Conservation (phyloP, 53 echinoderm and acorn worm genomes). For the Actinopyga echinites region DNA sequence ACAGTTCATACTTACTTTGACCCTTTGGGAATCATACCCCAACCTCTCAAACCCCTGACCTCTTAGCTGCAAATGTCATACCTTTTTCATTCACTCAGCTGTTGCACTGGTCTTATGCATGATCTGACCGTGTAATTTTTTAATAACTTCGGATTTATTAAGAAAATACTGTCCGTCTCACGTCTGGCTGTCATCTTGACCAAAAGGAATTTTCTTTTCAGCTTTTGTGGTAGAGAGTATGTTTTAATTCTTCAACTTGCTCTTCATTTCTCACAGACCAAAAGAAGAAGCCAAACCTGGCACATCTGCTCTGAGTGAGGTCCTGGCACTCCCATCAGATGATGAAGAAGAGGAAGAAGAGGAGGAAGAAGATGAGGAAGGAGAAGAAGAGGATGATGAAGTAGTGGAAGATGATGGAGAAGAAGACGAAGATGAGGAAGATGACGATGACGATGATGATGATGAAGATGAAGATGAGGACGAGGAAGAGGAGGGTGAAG, state of each 20-base stretch:
- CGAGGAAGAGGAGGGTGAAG: conserved; percentile 36
- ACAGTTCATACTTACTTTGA: too few relatives aligned
- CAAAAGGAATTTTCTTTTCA: too few relatives aligned
- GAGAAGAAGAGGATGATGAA: background rate
- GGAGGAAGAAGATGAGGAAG: background rate
- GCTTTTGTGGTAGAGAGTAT: background rate
- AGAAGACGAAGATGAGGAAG: background rate
- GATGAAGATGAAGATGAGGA: conserved; percentile 19
- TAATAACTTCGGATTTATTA: too few relatives aligned
- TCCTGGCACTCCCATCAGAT: conserved; percentile 68
- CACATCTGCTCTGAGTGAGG: conserved; percentile 66
- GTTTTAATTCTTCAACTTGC: background rate
- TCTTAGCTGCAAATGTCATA: too few relatives aligned
- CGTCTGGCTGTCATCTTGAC: too few relatives aligned
- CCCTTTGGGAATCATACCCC: too few relatives aligned
- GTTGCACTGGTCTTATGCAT: too few relatives aligned
- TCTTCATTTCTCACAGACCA: background rate
- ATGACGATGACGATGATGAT: conserved; percentile 10
- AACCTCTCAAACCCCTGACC: too few relatives aligned
- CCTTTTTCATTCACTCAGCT: too few relatives aligned
- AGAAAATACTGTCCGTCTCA: too few relatives aligned
- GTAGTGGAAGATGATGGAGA: background rate
- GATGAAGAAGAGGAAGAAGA: conserved; percentile 25
- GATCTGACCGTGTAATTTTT: too few relatives aligned
- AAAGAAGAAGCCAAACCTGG: conserved; percentile 15